Conservation (phyloP, 2,797 vertebrate species). For the Neosilurus hyrtlii region DNA sequence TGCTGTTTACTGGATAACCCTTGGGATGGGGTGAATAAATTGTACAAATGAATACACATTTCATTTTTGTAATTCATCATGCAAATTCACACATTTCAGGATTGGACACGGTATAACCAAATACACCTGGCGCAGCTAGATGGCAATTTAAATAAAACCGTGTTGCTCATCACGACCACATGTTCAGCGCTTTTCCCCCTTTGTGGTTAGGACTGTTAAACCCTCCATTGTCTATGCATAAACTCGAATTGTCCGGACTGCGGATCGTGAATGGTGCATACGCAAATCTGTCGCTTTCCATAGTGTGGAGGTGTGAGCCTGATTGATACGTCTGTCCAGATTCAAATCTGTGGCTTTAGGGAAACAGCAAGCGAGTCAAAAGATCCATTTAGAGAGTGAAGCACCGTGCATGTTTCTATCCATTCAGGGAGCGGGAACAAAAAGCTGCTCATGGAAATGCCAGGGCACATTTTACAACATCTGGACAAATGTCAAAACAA, state of each 20-base stretch:
- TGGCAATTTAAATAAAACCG: slow-evolving; percentile 8
- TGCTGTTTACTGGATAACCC: slow-evolving; percentile 3
- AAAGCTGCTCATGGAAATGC: not conserved
- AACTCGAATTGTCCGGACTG: slow-evolving; percentile 14
- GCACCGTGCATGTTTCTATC: not conserved
- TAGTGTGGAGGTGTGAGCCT: slow-evolving; percentile 1
- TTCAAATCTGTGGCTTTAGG: slow-evolving; percentile 51
- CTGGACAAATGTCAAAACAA: not conserved
- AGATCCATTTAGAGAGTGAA: not conserved
- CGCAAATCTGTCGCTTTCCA: slow-evolving; percentile 59
- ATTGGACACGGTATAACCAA: slow-evolving; percentile 5
- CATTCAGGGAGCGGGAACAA: not conserved
- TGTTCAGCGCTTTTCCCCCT: not conserved
- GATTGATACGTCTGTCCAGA: slow-evolving; percentile 24
- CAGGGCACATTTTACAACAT: not conserved
- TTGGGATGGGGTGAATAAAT: slow-evolving; percentile 14
- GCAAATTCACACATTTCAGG: not conserved
- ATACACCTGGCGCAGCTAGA: slow-evolving; percentile 8
- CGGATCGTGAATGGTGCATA: slow-evolving; percentile 24
- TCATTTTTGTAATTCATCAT: slow-evolving; percentile 6
- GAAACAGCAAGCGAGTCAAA: slow-evolving; percentile 13
- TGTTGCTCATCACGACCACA: not conserved
- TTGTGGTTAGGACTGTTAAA: slow-evolving; percentile 36
- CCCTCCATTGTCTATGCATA: slow-evolving; percentile 37
- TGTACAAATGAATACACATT: slow-evolving; percentile 3